Percentiles rank a stretch among this genome's conserved stretches.
These are phyloP conservation scores for Notolepis coatsorum DNA, from an alignment of 2,797 vertebrate genomes.

Conservation along the genomic window DNA sequence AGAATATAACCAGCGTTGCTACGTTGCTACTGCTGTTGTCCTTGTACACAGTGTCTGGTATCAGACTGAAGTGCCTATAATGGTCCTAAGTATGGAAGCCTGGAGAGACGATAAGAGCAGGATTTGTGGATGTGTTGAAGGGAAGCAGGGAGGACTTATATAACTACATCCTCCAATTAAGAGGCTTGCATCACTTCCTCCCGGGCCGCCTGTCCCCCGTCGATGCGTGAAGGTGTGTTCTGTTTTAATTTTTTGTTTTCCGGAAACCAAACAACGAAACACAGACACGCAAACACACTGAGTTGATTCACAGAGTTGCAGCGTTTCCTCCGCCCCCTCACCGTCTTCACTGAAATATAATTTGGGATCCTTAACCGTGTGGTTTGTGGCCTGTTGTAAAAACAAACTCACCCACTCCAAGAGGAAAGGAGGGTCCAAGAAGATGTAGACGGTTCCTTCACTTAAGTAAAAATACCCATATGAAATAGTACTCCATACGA, in stretches of 20 bases:
- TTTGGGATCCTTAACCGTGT: conserved; percentile 76
- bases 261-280: conserved; percentile 20
- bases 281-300: conserved; percentile 34
- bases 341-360: conserved; percentile 69
- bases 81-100: conserved; percentile 25
- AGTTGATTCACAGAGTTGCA: conserved; percentile 54
- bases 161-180: conserved; percentile 63
- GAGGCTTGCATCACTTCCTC: conserved; percentile 80
- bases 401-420: conserved; percentile 75
- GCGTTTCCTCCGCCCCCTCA: conserved; percentile 64
- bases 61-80: conserved; percentile 22
- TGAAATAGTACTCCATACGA: too few species aligned
- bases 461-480: too few species aligned
- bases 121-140: conserved; percentile 57
- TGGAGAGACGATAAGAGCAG: conserved; percentile 27
- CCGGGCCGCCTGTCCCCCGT: conserved; percentile 57
- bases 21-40: too few species aligned
- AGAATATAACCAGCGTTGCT: conserved; percentile 2
- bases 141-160: conserved; percentile 56
- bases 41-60: conserved; percentile 14
- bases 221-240: conserved; percentile 55
- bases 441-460: too few species aligned
- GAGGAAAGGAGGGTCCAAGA: conserved; percentile 68
- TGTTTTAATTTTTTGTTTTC: too few species aligned
- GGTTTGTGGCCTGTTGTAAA: conserved; percentile 76